Evolutionary conservation across 2,888 invertebrate genomes (phyloP), one percentile per base, ranked within the genome.

Genomic region (Diabrotica balteata): DNA sequence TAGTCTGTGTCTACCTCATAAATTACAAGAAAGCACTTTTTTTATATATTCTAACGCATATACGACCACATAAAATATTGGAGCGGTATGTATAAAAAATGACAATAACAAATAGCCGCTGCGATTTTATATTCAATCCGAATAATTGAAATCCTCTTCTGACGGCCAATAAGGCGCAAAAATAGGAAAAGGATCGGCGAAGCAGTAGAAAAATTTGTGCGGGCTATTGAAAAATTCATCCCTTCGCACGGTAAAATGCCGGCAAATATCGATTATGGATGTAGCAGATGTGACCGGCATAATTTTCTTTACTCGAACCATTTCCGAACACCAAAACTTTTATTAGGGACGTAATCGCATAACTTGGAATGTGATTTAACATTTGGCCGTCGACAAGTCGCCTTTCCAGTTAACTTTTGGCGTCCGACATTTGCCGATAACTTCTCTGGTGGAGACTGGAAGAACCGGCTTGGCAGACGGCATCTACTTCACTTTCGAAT

Each of bases 281-380:
- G 80, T 73, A 75, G 75, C 78, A 79, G 79, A 78, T 80, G 80
- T 78, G 80, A 78, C 78, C 77, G 71, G 78, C 79, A 79, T 68
- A 68, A 68, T 68, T 80, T 77, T 74, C 74, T 76, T 74, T 73
- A 74, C 76, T 73, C 74, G 75, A 74, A 73, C 75, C 75, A 74
- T 76, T 76, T 76, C 76, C 70, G 72, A 77, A 74, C 73, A 72
- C 72, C 71, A 70, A 75, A 78, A 78, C 75, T 78, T 78, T 78
- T 78, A 78, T 78, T 78, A 74, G 75, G 72, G 70, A 75, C 76
- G 77, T 80, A 80, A 80, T 80, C 79, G 79, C 73, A 76, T 78
- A 80, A 79, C 76, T 80, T 80, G 75, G 76, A 78, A 79, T 77
- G 76, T 76, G 79, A 80, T 80, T 80, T 80, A 78, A 70, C 71